phyloP scores from a whole-genome alignment of 2,888 invertebrate genomes.

The Metacarcinus magister region DNA sequence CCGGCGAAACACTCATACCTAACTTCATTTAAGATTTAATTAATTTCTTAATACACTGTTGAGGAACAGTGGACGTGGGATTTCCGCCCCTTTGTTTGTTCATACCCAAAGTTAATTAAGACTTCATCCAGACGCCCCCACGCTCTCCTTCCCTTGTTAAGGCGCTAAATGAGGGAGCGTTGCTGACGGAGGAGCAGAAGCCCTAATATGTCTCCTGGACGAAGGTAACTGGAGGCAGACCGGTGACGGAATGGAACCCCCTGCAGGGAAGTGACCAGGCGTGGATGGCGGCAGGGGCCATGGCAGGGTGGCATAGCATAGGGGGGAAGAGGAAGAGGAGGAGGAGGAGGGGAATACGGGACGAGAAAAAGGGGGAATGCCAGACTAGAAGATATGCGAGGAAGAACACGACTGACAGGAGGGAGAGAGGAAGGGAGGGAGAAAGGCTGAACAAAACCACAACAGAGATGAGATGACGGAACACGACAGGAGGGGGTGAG shows the following conservation, averaged over 20 bases:
- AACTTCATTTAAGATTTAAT: constrained; percentile 55
- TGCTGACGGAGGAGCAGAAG: background rate
- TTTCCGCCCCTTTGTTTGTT: constrained; percentile 62
- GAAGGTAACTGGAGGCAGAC: background rate
- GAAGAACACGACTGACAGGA: constrained; percentile 15
- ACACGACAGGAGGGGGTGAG: constrained; percentile 30
- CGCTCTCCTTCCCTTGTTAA: constrained; percentile 36
- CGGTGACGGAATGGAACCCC: background rate
- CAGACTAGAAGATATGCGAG: background rate
- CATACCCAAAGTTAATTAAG: constrained; percentile 56
- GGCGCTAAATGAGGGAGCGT: background rate
- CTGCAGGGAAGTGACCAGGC: background rate
- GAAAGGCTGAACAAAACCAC: background rate
- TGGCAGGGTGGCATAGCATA: background rate
- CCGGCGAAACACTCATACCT: constrained; percentile 34
- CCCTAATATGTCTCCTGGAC: background rate
- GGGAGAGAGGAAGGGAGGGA: background rate
- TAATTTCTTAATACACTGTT: constrained; percentile 63
- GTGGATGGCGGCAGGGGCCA: background rate
- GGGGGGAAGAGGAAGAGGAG: background rate
- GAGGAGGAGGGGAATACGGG: background rate
- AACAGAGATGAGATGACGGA: constrained; percentile 9
- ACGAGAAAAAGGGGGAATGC: background rate
- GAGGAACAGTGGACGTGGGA: constrained; percentile 57
- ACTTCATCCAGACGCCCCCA: constrained; percentile 31